Evolutionary conservation across 2,888 invertebrate genomes (phyloP), one percentile per base, ranked within the genome.

Genomic region (Pollenia angustigena): DNA sequence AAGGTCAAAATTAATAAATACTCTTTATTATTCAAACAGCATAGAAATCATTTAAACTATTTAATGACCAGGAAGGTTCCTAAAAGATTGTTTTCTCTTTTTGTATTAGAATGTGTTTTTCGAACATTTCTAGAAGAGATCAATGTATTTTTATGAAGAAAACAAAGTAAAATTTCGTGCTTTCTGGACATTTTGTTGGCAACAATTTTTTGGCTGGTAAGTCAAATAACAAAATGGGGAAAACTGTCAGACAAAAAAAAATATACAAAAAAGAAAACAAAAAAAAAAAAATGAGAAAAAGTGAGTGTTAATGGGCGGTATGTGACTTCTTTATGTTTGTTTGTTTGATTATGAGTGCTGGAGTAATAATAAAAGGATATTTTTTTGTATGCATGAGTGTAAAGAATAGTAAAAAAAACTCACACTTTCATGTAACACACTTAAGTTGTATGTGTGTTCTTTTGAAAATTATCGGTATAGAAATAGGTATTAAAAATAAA

Each of bases 61-160:
- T 76, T 68, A 74, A 84, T 74, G 78, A 66, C 75, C 78, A 78
- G 80, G 68, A 85, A 75, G 50, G 50, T 75, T 79, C 69, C 16
- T 68, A 48, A 14, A 62, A 50, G 44, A 32, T 56, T 32, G 48
- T 54, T 18, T 62, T 50, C 46, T 11, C 68, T 12, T 62, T 52
- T 50, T 23, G n/a, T 18, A 14, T 68, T 62, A 18, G 9, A 40
- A 80, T 18, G 8, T 80, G 8, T 80, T 80, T 54, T 46, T 42
- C 68, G 11, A 64, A 4, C 14, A 44, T 46, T 48, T 50, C 10
- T 16, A 68, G n/a, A n/a, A 69, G 74, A 79, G 69, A 85, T 79
- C 85, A 83, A 76, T 85, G 66, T 68, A 90, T 91, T 91, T 91
- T 91, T 91, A 50, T 62, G 50, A 12, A 78, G 54, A 82, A 60